Conservation (phyloP, 2,797 vertebrate species). For the Mormyrus hasselquistii region DNA sequence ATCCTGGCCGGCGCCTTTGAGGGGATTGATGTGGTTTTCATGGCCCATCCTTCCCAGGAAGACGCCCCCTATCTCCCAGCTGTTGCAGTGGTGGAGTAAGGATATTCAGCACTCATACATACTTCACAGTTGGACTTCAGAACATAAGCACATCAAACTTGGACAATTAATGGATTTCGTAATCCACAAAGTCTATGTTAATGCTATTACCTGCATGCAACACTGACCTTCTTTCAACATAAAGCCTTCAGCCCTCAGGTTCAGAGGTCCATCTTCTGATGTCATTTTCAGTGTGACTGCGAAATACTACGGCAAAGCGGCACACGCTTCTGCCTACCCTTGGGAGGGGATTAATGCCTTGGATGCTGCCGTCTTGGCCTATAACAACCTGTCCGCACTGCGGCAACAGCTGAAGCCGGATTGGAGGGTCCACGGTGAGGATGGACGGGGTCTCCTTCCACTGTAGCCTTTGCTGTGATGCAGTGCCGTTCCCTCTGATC, state of each 20-base stretch:
- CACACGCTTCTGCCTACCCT: conserved; percentile 79
- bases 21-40: conserved; percentile 76
- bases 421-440: conserved; percentile 78
- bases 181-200: background rate
- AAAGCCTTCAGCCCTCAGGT: background rate
- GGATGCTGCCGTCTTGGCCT: conserved; percentile 85
- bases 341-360: conserved; percentile 86
- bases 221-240: background rate
- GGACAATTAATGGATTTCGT: background rate
- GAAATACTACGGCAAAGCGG: conserved; percentile 80
- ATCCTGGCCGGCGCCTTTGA: conserved; percentile 74
- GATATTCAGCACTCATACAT: conserved; percentile 14
- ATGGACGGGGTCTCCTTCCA: background rate
- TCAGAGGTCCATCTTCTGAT: background rate
- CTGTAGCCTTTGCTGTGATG: background rate
- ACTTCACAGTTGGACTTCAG: background rate
- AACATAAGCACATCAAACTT: background rate
- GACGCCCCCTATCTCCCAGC: conserved; percentile 67
- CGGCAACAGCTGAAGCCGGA: conserved; percentile 83
- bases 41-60: conserved; percentile 85
- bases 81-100: conserved; percentile 67
- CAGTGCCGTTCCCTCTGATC: background rate
- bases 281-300: conserved; percentile 69
- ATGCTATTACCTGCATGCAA: background rate
- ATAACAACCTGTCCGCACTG: conserved; percentile 80